Evolutionary conservation across 2,113 vertebrate genomes (phyloP).

Genomic region (Ascaphus truei): DNA sequence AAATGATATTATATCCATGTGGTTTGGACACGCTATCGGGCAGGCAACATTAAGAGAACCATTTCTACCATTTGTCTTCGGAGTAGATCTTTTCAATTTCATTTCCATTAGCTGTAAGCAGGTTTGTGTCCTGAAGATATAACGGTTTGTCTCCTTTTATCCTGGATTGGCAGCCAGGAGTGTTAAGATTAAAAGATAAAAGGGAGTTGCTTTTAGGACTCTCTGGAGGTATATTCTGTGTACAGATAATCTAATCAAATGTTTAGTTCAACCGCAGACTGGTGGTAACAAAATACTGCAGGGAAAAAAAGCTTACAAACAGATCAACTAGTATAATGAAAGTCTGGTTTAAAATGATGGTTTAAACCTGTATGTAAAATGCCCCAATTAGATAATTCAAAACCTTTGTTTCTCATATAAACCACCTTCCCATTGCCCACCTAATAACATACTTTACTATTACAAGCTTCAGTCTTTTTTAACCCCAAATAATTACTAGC

Average conservation of each 20-base stretch:
- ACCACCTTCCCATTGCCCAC: not conserved
- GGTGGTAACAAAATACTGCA: not conserved
- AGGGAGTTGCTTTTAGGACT: not conserved
- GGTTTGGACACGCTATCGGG: not conserved
- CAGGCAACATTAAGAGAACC: not conserved
- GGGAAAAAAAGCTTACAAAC: not conserved
- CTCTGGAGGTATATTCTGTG: not conserved
- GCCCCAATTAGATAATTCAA: not conserved
- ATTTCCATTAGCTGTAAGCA: conserved; percentile 19
- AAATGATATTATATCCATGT: not conserved
- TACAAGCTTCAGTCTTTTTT: no score
- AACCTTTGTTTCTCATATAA: not conserved
- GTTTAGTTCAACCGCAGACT: not conserved
- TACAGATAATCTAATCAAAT: conserved; percentile 5
- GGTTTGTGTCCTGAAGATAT: conserved; percentile 1
- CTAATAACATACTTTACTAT: not conserved
- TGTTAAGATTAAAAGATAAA: not conserved
- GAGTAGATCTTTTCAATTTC: conserved; percentile 6
- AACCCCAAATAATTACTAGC: no score
- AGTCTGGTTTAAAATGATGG: not conserved
- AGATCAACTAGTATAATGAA: not conserved
- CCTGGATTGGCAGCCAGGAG: not conserved
- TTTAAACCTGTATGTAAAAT: not conserved
- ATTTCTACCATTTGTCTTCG: no score
- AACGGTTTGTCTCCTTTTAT: conserved; percentile 8